Percentiles rank a stretch among this genome's conserved stretches.
Evolutionary conservation across 2,113 vertebrate genomes (phyloP).

Genomic region (Pelvicachromis taeniatus): DNA sequence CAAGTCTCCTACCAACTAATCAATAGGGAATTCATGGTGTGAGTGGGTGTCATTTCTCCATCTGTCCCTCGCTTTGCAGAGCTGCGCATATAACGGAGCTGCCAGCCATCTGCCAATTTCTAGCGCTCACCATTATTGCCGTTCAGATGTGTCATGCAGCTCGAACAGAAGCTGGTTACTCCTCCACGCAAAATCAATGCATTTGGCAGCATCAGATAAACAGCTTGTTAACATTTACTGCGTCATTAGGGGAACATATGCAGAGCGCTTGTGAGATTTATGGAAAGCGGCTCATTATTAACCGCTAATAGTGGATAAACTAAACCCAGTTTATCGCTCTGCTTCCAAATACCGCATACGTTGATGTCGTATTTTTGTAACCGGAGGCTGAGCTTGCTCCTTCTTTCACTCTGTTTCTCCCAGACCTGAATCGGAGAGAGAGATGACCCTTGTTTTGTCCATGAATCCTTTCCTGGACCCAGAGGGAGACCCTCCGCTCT

Average conservation of each 20-base stretch:
- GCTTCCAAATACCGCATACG: not conserved
- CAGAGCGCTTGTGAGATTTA: not conserved
- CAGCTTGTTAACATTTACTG: slow-evolving; percentile 41
- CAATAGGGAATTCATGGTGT: slow-evolving; percentile 44
- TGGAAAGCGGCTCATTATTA: not conserved
- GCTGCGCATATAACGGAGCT: slow-evolving; percentile 9
- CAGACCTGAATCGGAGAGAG: slow-evolving; percentile 75
- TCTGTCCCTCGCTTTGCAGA: slow-evolving; percentile 52
- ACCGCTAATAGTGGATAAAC: not conserved
- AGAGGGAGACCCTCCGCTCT: slow-evolving; percentile 79
- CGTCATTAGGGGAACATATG: slow-evolving; percentile 20
- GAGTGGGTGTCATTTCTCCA: slow-evolving; percentile 54
- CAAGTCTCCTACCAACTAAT: slow-evolving; percentile 39
- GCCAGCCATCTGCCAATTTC: slow-evolving; percentile 48
- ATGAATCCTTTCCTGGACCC: slow-evolving; percentile 89
- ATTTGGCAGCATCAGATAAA: slow-evolving; percentile 32
- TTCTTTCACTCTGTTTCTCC: not conserved
- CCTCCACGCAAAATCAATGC: slow-evolving; percentile 8
- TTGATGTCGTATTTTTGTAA: not conserved
- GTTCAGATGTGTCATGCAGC: slow-evolving; percentile 26
- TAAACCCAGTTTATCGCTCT: not conserved
- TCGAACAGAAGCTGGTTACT: slow-evolving; percentile 32
- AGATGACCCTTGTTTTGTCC: slow-evolving; percentile 93
- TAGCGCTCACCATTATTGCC: slow-evolving; percentile 6
- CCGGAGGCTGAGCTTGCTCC: not conserved